Conservation (phyloP, 92 coral and sea anemone species). For the Anthopleura xanthogrammica region DNA sequence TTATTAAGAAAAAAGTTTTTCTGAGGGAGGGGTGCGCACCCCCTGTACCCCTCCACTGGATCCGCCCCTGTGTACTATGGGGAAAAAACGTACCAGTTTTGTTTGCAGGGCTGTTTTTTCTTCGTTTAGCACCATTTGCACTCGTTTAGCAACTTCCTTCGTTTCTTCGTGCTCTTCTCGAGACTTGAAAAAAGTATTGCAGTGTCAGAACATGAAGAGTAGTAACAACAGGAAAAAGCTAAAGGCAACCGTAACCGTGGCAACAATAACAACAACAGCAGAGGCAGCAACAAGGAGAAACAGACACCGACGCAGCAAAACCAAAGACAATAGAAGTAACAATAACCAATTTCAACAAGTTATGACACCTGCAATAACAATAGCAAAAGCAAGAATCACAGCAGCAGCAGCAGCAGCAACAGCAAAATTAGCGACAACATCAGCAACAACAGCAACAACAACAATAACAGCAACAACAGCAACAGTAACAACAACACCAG, state of each 20-base stretch:
- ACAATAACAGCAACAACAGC: background rate
- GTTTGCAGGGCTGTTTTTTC: constrained; percentile 83
- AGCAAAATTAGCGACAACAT: too few species aligned
- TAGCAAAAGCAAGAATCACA: background rate
- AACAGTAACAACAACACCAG: too few species aligned
- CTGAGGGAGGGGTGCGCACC: too few species aligned
- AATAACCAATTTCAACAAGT: too few species aligned
- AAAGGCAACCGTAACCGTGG: background rate
- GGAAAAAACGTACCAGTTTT: constrained; percentile 67
- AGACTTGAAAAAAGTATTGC: constrained; percentile 30
- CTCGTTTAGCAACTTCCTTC: constrained; percentile 89
- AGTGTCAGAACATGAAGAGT: background rate
- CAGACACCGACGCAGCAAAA: too few species aligned
- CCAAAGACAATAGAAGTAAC: too few species aligned
- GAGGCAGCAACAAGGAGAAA: background rate
- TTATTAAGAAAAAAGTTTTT: too few species aligned
- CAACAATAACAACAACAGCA: background rate
- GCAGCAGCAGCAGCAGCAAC: too few species aligned
- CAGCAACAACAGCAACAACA: too few species aligned
- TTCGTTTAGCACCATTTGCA: constrained; percentile 83
- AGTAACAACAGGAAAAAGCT: too few species aligned
- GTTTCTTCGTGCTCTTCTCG: constrained; percentile 80
- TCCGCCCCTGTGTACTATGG: too few species aligned
- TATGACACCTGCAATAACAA: background rate
- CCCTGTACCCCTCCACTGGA: too few species aligned